Conservation (phyloP, 2,797 vertebrate genomes). For the Carcharodon carcharias region DNA sequence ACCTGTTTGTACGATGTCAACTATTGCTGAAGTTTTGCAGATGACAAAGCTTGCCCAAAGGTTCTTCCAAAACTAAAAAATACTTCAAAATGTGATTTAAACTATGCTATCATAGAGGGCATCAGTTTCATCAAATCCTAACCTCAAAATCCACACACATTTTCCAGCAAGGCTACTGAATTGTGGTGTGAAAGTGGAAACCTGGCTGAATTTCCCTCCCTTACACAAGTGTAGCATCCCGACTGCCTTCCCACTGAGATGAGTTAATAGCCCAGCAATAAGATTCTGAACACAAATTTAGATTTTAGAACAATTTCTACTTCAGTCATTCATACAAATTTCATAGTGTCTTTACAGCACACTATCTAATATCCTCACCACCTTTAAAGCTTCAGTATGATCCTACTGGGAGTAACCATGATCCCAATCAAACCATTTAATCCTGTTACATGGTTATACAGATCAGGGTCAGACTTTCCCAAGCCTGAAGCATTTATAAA, state of each 20-base stretch:
- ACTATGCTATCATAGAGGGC: neutral
- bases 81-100: neutral
- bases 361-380: neutral
- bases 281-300: neutral
- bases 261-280: neutral
- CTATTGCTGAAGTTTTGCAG: neutral
- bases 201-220: neutral
- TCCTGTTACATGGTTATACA: neutral
- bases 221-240: neutral
- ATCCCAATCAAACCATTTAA: neutral
- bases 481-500: neutral
- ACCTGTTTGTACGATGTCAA: neutral
- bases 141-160: neutral
- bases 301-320: neutral
- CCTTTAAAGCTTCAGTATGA: neutral
- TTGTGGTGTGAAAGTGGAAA: neutral
- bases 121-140: neutral
- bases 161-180: neutral
- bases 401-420: neutral
- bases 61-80: neutral
- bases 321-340: neutral
- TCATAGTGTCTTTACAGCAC: neutral
- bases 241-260: neutral
- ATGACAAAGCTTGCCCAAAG: neutral
- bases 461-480: neutral